Percentiles rank a stretch among this genome's conserved stretches.
Evolutionary conservation across 2,113 vertebrate species (phyloP).

Genomic region (Dipodomys spectabilis): DNA sequence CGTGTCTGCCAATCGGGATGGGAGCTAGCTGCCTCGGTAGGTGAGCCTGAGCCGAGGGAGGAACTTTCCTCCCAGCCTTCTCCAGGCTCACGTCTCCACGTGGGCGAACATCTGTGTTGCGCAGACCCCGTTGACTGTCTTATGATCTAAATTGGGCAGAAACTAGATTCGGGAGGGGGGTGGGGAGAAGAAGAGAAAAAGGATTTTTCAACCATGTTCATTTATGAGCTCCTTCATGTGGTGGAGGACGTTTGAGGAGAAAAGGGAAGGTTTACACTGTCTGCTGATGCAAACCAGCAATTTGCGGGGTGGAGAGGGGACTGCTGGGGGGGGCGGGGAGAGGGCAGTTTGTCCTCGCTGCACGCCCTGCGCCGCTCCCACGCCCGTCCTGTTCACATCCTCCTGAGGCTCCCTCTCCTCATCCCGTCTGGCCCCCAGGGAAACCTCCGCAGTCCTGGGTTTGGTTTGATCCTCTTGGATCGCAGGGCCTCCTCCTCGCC

Average conservation of each 20-base stretch:
- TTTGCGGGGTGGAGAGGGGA: constrained; percentile 65
- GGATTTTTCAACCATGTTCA: constrained; percentile 73
- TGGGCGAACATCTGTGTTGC: no score
- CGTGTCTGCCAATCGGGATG: no score
- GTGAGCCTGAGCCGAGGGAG: no score
- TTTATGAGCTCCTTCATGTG: constrained; percentile 78
- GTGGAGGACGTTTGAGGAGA: neutral
- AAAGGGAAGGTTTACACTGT: constrained; percentile 51
- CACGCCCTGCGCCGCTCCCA: neutral
- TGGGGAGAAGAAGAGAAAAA: neutral
- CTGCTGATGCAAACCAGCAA: constrained; percentile 68
- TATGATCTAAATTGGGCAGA: constrained; percentile 60
- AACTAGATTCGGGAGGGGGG: constrained; percentile 36
- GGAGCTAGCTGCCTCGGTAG: no score
- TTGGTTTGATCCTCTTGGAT: neutral
- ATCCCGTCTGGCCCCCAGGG: neutral
- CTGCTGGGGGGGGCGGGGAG: neutral
- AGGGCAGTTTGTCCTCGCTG: neutral
- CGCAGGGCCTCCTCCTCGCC: no score
- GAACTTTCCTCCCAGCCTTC: no score
- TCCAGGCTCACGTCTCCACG: no score
- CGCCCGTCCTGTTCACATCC: neutral
- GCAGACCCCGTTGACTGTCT: neutral
- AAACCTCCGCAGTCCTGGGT: neutral
- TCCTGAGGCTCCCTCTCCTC: neutral